These are phyloP conservation scores for Pleuronectes platessa DNA, from an alignment of 2,113 vertebrate genomes.

Conservation along the genomic window DNA sequence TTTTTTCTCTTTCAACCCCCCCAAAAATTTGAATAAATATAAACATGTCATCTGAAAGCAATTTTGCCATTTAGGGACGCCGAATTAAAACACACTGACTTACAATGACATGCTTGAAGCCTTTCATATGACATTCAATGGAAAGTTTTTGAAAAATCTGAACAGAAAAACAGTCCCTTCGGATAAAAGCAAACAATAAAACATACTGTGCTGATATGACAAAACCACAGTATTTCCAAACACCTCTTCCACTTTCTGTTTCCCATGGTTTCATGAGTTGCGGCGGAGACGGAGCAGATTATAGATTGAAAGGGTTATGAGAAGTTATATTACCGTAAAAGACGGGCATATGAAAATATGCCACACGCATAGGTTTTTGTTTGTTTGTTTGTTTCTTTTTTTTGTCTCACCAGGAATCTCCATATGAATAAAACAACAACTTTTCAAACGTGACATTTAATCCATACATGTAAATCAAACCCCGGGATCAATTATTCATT, in stretches of 20 bases:
- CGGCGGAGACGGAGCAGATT: slow-evolving; percentile 41
- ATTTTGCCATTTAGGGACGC: slow-evolving; percentile 54
- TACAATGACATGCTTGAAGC: slow-evolving; percentile 18
- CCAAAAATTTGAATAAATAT: slow-evolving; percentile 43
- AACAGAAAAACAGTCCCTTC: slow-evolving; percentile 33
- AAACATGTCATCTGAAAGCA: slow-evolving; percentile 63
- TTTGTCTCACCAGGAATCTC: slow-evolving; percentile 87
- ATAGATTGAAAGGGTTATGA: slow-evolving; percentile 67
- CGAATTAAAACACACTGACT: slow-evolving; percentile 55
- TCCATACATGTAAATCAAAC: slow-evolving; percentile 94
- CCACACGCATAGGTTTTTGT: slow-evolving; percentile 83
- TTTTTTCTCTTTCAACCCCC: slow-evolving; percentile 7
- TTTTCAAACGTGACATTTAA: slow-evolving; percentile 96
- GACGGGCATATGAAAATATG: slow-evolving; percentile 79
- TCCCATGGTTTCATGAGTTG: slow-evolving; percentile 55
- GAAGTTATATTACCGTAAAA: slow-evolving; percentile 76
- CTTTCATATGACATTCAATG: slow-evolving; percentile 54
- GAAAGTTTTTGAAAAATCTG: slow-evolving; percentile 26
- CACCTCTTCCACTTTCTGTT: slow-evolving; percentile 27
- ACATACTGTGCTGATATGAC: slow-evolving; percentile 36
- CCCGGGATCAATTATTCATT: slow-evolving; percentile 91
- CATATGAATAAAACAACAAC: slow-evolving; percentile 91
- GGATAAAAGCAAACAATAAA: slow-evolving; percentile 45
- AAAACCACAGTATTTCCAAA: slow-evolving; percentile 35
- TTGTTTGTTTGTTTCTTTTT: slow-evolving; percentile 62